Evolutionary conservation across 1,140 invertebrate species (phyloP).

Genomic region (Drosophila melanica): DNA sequence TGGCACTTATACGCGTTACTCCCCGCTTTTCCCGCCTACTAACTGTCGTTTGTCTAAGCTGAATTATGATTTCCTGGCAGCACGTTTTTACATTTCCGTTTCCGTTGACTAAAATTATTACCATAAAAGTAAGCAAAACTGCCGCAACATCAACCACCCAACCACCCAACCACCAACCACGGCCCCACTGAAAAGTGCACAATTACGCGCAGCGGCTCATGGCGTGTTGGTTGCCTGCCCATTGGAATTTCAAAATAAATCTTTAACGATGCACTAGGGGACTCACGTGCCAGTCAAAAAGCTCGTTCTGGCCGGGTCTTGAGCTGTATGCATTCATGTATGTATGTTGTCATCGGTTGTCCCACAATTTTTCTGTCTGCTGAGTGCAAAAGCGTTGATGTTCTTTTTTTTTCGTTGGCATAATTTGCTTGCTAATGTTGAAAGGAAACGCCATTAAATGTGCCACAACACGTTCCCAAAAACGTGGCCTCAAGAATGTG

Average conservation of each 20-base stretch:
- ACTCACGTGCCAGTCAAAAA: slow-evolving; percentile 41
- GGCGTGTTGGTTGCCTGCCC: slow-evolving; percentile 37
- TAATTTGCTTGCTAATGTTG: slow-evolving; percentile 54
- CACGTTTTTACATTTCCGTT: slow-evolving; percentile 82
- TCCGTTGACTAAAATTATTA: slow-evolving; percentile 78
- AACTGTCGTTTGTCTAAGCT: slow-evolving; percentile 76
- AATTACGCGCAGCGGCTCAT: slow-evolving; percentile 61
- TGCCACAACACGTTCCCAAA: slow-evolving; percentile 62
- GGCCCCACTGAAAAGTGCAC: slow-evolving; percentile 40
- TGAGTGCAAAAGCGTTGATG: slow-evolving; percentile 48
- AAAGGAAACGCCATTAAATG: slow-evolving; percentile 64
- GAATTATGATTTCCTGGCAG: slow-evolving; percentile 80
- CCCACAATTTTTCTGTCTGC: slow-evolving; percentile 48
- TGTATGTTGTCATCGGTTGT: slow-evolving; percentile 19
- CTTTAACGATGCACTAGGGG: slow-evolving; percentile 69
- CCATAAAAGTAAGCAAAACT: slow-evolving; percentile 74
- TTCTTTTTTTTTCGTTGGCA: slow-evolving; percentile 31
- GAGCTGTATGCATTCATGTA: background rate
- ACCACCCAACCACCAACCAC: background rate
- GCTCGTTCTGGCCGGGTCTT: slow-evolving; percentile 8
- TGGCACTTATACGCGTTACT: background rate
- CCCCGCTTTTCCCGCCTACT: slow-evolving; percentile 8
- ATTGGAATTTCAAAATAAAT: slow-evolving; percentile 71
- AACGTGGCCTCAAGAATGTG: slow-evolving; percentile 35
- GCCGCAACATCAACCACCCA: slow-evolving; percentile 14